These are phyloP conservation scores for Polypedilum vanderplanki DNA, from an alignment of 1,140 invertebrate species.

Conservation along the genomic window DNA sequence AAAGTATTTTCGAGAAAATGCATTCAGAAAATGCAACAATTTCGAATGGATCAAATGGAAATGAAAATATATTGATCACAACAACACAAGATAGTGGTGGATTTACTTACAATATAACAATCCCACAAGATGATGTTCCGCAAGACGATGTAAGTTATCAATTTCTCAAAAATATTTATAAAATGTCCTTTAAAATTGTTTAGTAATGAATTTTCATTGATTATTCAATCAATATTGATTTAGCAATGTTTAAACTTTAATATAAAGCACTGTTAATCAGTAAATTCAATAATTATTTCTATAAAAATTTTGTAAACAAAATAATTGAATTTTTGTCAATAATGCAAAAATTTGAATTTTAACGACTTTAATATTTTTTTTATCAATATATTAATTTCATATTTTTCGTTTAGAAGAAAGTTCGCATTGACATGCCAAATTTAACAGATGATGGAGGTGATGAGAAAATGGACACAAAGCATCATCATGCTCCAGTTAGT, in stretches of 20 bases:
- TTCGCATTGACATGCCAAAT: conserved; percentile 43
- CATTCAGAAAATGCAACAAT: conserved; percentile 40
- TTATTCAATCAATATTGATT: background rate
- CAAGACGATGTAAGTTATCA: background rate
- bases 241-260: background rate
- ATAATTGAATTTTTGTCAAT: too few relatives aligned
- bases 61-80: conserved; percentile 39
- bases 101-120: conserved; percentile 44
- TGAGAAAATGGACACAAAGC: conserved; percentile 23
- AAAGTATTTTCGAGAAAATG: conserved; percentile 43
- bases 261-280: too few relatives aligned
- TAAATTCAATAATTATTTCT: too few relatives aligned
- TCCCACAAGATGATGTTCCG: conserved; percentile 37
- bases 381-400: background rate
- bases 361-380: too few relatives aligned
- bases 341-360: too few relatives aligned
- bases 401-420: conserved; percentile 23
- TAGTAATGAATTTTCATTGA: background rate
- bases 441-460: conserved; percentile 40
- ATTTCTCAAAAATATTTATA: background rate
- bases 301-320: too few relatives aligned
- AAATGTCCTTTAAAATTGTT: too few relatives aligned
- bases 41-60: conserved; percentile 31
- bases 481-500: conserved; percentile 34
- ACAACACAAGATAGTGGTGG: conserved; percentile 42